Evolutionary conservation across 2,888 invertebrate genomes (phyloP).

Genomic region (Callosobruchus maculatus): DNA sequence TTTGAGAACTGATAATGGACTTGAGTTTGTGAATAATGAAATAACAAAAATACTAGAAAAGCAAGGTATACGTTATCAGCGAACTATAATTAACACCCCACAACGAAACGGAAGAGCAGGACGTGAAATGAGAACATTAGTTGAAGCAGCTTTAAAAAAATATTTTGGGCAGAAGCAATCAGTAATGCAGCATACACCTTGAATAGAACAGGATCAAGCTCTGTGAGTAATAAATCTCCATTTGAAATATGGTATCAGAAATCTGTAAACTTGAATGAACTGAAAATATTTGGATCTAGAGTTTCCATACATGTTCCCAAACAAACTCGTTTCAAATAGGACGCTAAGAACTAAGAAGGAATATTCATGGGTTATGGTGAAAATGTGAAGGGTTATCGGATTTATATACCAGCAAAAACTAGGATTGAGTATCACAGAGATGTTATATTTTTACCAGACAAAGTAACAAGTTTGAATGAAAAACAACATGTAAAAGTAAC

Average conservation of each 20-base stretch:
- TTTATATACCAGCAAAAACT: neutral
- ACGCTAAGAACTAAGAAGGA: neutral
- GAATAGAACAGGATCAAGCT: neutral
- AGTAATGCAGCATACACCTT: neutral
- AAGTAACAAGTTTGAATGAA: too few species aligned
- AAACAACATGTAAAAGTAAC: too few species aligned
- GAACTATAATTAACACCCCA: conserved; percentile 34
- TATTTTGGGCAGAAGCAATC: neutral
- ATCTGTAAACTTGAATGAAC: neutral
- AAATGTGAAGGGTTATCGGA: neutral
- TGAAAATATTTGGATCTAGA: neutral
- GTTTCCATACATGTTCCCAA: neutral
- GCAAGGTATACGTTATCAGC: conserved; percentile 32
- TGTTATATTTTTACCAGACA: too few species aligned
- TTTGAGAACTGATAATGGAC: conserved; percentile 33
- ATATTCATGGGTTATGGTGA: neutral
- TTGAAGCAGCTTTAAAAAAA: neutral
- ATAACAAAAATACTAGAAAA: conserved; percentile 18
- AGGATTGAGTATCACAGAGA: too few species aligned
- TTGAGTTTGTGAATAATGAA: conserved; percentile 32
- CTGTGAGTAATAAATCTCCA: neutral
- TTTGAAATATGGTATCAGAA: neutral
- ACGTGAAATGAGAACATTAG: conserved; percentile 31
- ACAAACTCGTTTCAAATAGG: neutral
- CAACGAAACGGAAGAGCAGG: conserved; percentile 34